A percentile compares a stretch with the other conserved stretches of the same genome.
Evolutionary conservation across 2,888 invertebrate genomes (phyloP).

Genomic region (Spilosoma lubricipeda): DNA sequence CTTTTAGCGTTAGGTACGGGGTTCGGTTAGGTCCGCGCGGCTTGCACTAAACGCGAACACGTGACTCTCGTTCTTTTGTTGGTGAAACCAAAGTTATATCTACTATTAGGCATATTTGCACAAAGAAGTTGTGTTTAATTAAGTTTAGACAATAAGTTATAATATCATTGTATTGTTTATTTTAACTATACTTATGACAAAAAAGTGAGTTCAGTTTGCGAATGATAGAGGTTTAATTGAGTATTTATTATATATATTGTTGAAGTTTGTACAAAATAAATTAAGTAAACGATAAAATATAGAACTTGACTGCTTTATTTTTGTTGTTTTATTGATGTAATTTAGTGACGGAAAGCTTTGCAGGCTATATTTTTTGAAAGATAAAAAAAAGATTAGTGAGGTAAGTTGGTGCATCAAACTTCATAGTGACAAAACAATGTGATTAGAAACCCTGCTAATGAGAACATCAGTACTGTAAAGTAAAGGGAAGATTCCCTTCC

Average conservation of each 20-base stretch:
- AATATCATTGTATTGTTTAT: constrained; percentile 83
- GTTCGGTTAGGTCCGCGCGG: constrained; percentile 60
- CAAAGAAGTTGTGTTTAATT: constrained; percentile 87
- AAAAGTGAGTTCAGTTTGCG: constrained; percentile 87
- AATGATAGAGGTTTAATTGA: constrained; percentile 87
- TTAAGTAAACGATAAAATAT: constrained; percentile 87
- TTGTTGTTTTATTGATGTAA: constrained; percentile 67
- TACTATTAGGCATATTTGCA: constrained; percentile 86
- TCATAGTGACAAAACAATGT: no score
- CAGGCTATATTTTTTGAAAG: no score
- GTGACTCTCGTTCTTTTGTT: constrained; percentile 63
- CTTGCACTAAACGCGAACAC: constrained; percentile 50
- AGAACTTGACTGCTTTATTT: constrained; percentile 86
- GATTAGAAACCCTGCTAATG: no score
- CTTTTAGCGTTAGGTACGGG: constrained; percentile 51
- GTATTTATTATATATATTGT: constrained; percentile 87
- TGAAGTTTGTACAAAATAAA: constrained; percentile 88
- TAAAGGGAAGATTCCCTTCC: no score
- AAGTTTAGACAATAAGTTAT: constrained; percentile 87
- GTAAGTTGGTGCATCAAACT: no score
- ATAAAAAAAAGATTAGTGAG: no score
- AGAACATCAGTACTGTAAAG: no score
- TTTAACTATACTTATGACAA: constrained; percentile 84
- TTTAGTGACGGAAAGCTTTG: no score
- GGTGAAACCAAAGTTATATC: constrained; percentile 83